phyloP scores from a whole-genome alignment of 2,888 invertebrate species.

The Lepidocyrtinus sp. region DNA sequence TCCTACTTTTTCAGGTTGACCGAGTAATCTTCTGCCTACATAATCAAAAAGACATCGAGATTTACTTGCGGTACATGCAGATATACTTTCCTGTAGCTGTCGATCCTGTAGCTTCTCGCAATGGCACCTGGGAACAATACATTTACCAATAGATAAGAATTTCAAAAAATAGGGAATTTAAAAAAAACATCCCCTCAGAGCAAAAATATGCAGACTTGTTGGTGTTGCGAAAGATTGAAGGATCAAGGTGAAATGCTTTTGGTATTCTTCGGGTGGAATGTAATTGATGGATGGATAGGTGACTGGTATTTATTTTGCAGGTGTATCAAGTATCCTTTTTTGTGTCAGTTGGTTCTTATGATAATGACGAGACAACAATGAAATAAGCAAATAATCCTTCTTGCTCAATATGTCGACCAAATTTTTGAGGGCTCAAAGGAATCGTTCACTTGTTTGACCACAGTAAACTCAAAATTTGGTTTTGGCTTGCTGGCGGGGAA shows the following conservation, averaged over 20 bases:
- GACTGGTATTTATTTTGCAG: no score
- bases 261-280: no score
- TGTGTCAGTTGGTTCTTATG: no score
- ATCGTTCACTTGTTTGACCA: not conserved
- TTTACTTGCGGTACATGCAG: slow-evolving; percentile 62
- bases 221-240: not conserved
- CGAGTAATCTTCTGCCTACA: slow-evolving; percentile 60
- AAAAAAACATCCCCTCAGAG: slow-evolving; percentile 12
- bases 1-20: slow-evolving; percentile 46
- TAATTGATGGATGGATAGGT: no score
- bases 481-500: not conserved
- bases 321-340: no score
- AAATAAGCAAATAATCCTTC: no score
- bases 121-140: no score
- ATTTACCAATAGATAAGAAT: no score
- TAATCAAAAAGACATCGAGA: slow-evolving; percentile 59
- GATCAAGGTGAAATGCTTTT: not conserved
- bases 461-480: not conserved
- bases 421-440: not conserved
- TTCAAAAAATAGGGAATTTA: no score
- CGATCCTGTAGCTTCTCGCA: slow-evolving; percentile 40
- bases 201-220: slow-evolving; percentile 26
- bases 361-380: no score
- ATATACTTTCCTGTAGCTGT: slow-evolving; percentile 57
- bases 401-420: not conserved